Evolutionary conservation across 2,888 invertebrate genomes (phyloP).

Genomic region (Pimpla rufipes): DNA sequence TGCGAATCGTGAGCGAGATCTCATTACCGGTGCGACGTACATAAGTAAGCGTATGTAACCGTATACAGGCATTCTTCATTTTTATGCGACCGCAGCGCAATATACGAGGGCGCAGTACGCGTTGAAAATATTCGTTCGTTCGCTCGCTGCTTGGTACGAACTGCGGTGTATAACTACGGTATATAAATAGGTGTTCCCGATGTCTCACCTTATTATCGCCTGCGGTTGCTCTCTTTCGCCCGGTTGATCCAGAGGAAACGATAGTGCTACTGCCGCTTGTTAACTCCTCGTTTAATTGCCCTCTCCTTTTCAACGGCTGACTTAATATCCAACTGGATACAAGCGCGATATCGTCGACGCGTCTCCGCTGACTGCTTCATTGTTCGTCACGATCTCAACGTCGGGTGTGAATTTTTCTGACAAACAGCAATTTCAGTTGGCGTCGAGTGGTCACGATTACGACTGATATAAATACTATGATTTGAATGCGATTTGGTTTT

Average conservation of each 20-base stretch:
- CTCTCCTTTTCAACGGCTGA: slow-evolving; percentile 81
- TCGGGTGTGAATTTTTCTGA: not conserved
- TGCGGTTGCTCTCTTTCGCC: slow-evolving; percentile 78
- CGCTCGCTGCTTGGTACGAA: slow-evolving; percentile 46
- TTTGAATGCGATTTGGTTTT: too few species aligned
- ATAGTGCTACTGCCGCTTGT: slow-evolving; percentile 81
- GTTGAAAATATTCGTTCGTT: slow-evolving; percentile 54
- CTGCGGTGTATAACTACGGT: slow-evolving; percentile 3
- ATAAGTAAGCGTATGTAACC: slow-evolving; percentile 68
- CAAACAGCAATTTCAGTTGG: slow-evolving; percentile 2
- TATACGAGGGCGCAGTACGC: slow-evolving; percentile 57
- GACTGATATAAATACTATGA: too few species aligned
- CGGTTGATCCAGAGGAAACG: slow-evolving; percentile 83
- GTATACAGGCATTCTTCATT: slow-evolving; percentile 47
- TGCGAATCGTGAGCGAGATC: slow-evolving; percentile 64
- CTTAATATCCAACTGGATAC: slow-evolving; percentile 69
- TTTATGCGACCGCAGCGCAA: slow-evolving; percentile 48
- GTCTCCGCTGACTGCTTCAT: slow-evolving; percentile 52
- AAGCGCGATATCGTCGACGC: slow-evolving; percentile 75
- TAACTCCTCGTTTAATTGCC: slow-evolving; percentile 84
- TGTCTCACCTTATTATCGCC: slow-evolving; percentile 77
- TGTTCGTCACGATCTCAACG: slow-evolving; percentile 33
- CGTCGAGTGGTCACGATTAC: not conserved
- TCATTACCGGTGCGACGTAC: slow-evolving; percentile 74
- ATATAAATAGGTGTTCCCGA: slow-evolving; percentile 35